Evolutionary conservation across 2,888 invertebrate genomes (phyloP), one percentile per base, ranked within the genome.

Genomic region (Andrena bucephala): DNA sequence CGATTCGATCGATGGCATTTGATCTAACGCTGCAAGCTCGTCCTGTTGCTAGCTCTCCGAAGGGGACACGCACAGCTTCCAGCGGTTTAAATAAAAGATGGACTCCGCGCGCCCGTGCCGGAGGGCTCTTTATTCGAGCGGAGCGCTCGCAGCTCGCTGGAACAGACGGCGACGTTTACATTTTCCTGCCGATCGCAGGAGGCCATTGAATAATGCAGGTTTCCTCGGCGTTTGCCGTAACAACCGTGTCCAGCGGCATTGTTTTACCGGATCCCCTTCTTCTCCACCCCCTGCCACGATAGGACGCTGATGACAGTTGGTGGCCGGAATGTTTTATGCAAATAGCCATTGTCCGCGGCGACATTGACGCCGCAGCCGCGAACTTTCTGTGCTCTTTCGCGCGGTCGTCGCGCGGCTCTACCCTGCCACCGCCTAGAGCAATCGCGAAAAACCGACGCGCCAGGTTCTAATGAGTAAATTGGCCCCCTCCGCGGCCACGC

Each of bases 301-400:
- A 75, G 74, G 79, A 85, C 78, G 72, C 60, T 83, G 90, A 89
- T 90, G 91, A 90, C 90, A 89, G 87, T 87, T 80, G 60, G 75
- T 81, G 77, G 87, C 83, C 80, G 77, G 86, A 90, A 90, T 92
- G 92, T 92, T 91, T 92, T 91, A 92, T 92, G 92, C 88, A 92
- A 92, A 92, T 92, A 81, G 54, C 89, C 87, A 92, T 91, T 91
- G 92, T 91, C 85, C 83, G 60, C 77, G 63, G 82, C 86, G 90
- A 90, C 91, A 88, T 89, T 90, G 89, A 89, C 83, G 89, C 24
- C 82, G 88, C 68, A 74, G 80, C 70, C 48, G 66, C 75, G 68
- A 85, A 87, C 82, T 88, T 88, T 57, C 24, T 88, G 83, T 88
- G 42, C 88, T 87, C 83, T 84, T 77, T 76, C 84, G 77, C 72